Evolutionary conservation across 2,888 invertebrate species (phyloP).

Genomic region (Orthosia incerta): DNA sequence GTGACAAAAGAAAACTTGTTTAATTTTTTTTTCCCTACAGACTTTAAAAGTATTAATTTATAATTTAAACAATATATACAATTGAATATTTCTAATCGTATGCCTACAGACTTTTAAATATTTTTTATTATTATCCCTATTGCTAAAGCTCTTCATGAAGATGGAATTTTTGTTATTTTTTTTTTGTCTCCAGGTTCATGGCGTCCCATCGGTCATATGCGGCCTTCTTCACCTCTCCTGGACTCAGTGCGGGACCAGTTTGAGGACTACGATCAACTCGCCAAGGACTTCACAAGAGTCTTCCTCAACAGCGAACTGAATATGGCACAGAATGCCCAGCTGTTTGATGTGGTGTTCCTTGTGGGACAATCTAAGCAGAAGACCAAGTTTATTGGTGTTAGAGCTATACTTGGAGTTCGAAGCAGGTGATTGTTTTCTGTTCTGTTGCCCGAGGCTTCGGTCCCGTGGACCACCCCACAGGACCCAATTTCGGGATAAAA

Average conservation of each 20-base stretch:
- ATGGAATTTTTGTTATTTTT: background rate
- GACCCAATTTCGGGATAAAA: too few relatives aligned
- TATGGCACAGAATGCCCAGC: conserved; percentile 94
- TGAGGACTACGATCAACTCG: conserved; percentile 98
- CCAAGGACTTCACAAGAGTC: conserved; percentile 97
- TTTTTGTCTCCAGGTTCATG: conserved; percentile 93
- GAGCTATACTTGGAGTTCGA: conserved; percentile 97
- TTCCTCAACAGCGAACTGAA: conserved; percentile 96
- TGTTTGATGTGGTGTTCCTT: conserved; percentile 97
- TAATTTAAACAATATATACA: too few relatives aligned
- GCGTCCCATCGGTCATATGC: conserved; percentile 98
- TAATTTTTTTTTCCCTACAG: too few relatives aligned
- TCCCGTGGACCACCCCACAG: too few relatives aligned
- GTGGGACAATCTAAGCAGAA: conserved; percentile 98
- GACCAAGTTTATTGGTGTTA: conserved; percentile 96
- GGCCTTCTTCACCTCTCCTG: conserved; percentile 97
- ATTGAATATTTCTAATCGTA: too few relatives aligned
- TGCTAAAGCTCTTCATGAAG: background rate
- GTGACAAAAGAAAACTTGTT: too few relatives aligned
- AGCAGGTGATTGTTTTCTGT: conserved; percentile 92
- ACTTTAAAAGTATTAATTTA: too few relatives aligned
- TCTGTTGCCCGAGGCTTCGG: too few relatives aligned
- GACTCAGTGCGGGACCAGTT: conserved; percentile 98
- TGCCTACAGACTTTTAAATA: too few relatives aligned
- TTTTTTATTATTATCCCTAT: too few relatives aligned